A percentile compares a stretch with the other conserved stretches of the same genome.
phyloP scores from a whole-genome alignment of 2,113 vertebrate genomes.

The Leptosomus discolor region DNA sequence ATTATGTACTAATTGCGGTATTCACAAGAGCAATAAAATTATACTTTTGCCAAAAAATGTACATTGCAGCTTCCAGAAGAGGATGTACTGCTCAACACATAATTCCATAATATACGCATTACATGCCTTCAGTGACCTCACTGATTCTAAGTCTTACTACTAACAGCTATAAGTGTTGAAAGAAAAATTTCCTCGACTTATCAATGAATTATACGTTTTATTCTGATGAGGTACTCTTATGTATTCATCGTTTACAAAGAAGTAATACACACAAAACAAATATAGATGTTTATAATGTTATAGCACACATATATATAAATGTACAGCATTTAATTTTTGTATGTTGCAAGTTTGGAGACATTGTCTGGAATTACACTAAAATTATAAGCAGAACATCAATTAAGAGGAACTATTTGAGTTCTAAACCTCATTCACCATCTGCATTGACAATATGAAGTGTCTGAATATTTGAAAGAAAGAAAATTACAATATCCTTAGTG shows the following conservation, averaged over 20 bases:
- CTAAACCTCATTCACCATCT: not conserved
- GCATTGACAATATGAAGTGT: not conserved
- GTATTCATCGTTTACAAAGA: not conserved
- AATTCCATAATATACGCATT: not conserved
- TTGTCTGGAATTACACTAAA: not conserved
- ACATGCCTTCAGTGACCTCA: not conserved
- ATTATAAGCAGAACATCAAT: not conserved
- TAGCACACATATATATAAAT: not conserved
- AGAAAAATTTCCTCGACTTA: not conserved
- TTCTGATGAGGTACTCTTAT: too few relatives aligned
- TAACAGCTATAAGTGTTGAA: not conserved
- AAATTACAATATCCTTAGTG: not conserved
- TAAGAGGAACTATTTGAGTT: not conserved
- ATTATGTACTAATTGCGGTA: not conserved
- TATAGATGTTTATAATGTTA: not conserved
- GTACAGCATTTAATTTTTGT: not conserved
- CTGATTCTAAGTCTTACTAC: not conserved
- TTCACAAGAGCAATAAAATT: not conserved
- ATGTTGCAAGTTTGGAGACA: not conserved
- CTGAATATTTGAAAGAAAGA: slow-evolving; percentile 4
- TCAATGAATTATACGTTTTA: not conserved
- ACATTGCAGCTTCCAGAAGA: not conserved
- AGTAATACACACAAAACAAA: not conserved
- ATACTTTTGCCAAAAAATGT: not conserved
- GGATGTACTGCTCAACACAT: not conserved